Evolutionary conservation across 2,888 invertebrate species (phyloP), one percentile per base, ranked within the genome.

Genomic region (Polyploca ridens): DNA sequence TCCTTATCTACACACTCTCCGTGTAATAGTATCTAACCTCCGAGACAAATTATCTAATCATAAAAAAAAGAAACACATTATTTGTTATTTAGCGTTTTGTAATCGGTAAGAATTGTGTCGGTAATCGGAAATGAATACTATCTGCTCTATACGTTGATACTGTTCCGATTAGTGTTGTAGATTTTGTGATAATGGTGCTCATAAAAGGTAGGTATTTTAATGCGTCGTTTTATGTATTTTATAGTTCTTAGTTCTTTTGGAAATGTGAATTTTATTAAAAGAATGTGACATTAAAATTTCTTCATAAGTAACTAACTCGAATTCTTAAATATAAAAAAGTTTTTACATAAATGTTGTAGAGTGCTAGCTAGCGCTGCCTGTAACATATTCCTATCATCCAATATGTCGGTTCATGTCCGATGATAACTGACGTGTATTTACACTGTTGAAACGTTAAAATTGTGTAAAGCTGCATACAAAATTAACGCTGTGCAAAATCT

Each of bases 171-270:
- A 67, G 72, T 64, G 69, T 71, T 69, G 72, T 77, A 68, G 72
- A 78, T 78, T 66, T 66, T 33, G 58, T 66, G 76, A 78, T 80
- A 75, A 72, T 73, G 72, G 27, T 67, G 68, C 64, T 70, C 67
- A 71, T 77, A 75, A 79, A 79, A 71, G 71, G 62, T 68, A 62
- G 63, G 67, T 67, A 69, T 74, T 74, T 78, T 69, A 74, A 78
- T 77, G 73, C 65, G 63, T 73, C 72, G 67, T 73, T 71, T 68
- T 68, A 66, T 68, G 62, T 67, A 63, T 74, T 76, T 78, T 77
- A 79, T 74, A 62, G 71, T 66, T 64, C 62, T 65, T 70, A 63
- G 63, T 73, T 74, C 62, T 62, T 44, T 63, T 71, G 66, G 70
- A 75, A 76, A 63, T 38, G 54, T 5, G 41, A 49, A 58, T 62